phyloP scores from a whole-genome alignment of 92 coral and sea anemone species.

The Parazoanthus darwini region DNA sequence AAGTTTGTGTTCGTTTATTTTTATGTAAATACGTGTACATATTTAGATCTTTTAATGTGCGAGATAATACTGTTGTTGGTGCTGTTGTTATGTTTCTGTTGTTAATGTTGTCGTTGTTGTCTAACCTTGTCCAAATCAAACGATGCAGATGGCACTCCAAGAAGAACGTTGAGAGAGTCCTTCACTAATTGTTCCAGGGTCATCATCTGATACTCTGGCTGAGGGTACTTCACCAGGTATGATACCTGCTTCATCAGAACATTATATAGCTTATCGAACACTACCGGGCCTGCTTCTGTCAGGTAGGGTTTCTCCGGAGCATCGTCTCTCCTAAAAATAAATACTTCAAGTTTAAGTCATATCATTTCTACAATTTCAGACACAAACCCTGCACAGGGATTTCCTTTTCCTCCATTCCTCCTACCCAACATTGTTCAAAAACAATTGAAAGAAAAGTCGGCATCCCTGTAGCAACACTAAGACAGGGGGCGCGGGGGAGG shows the following conservation, averaged over 20 bases:
- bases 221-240: conserved; percentile 70
- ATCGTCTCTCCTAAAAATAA: conserved; percentile 58
- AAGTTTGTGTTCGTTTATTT: too few species aligned
- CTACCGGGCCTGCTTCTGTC: conserved; percentile 87
- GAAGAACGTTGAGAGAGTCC: conserved; percentile 80
- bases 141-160: conserved; percentile 93
- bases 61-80: too few species aligned
- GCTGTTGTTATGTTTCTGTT: too few species aligned
- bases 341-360: neutral
- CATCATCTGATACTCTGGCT: conserved; percentile 47
- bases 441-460: too few species aligned
- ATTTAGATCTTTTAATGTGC: too few species aligned
- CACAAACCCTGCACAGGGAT: too few species aligned
- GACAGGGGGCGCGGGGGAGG: too few species aligned
- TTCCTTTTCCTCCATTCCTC: too few species aligned
- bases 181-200: conserved; percentile 58
- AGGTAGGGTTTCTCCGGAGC: conserved; percentile 71
- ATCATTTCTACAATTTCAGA: too few species aligned
- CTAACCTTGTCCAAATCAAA: conserved; percentile 75
- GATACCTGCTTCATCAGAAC: conserved; percentile 77
- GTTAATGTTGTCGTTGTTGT: neutral
- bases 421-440: too few species aligned
- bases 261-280: conserved; percentile 81
- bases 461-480: too few species aligned
- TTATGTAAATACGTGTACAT: too few species aligned